These are phyloP conservation scores for Notothenia rossii DNA, from an alignment of 2,113 vertebrate genomes.

Conservation along the genomic window DNA sequence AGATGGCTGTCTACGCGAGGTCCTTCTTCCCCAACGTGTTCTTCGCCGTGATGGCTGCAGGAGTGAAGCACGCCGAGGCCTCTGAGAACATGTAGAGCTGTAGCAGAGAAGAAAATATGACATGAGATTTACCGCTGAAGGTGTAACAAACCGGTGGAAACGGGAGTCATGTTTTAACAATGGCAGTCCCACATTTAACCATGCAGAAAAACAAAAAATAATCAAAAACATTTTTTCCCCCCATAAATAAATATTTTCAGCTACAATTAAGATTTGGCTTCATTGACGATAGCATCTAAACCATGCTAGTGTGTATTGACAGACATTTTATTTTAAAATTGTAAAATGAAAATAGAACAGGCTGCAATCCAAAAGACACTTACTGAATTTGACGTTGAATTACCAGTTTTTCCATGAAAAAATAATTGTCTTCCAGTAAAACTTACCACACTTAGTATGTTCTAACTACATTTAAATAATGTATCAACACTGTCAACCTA, in stretches of 20 bases:
- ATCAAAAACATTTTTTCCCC: background rate
- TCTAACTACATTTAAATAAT: no score
- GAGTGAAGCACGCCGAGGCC: constrained; percentile 85
- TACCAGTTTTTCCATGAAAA: no score
- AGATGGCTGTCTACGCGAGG: constrained; percentile 88
- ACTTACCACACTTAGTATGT: no score
- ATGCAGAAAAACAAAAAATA: background rate
- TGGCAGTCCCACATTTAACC: background rate
- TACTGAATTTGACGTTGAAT: no score
- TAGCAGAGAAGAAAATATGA: no score
- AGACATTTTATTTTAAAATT: no score
- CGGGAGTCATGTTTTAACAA: background rate
- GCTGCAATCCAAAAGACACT: no score
- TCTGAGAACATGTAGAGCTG: constrained; percentile 70
- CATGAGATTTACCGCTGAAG: no score
- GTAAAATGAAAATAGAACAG: no score
- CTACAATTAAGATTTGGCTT: background rate
- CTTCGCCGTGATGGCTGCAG: constrained; percentile 92
- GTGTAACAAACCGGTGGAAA: background rate
- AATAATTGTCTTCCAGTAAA: no score
- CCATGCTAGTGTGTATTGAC: background rate
- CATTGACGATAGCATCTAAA: background rate
- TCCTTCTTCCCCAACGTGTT: constrained; percentile 92
- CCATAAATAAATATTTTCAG: no score
- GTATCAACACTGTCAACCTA: no score